These are phyloP conservation scores for Clarias fuscus DNA, from an alignment of 2,797 vertebrate genomes.

Conservation along the genomic window DNA sequence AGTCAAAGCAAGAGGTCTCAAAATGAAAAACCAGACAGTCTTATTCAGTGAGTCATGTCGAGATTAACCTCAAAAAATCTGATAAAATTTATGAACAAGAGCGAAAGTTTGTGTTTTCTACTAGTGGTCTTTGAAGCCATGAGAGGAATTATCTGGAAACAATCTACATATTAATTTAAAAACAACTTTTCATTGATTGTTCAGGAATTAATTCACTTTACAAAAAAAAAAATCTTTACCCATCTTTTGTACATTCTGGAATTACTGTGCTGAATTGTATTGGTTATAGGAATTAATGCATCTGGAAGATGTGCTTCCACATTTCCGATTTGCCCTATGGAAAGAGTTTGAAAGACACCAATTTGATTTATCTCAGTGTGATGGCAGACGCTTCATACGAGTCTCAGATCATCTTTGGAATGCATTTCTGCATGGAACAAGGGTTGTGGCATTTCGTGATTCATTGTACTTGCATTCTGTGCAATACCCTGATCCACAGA, in stretches of 20 bases:
- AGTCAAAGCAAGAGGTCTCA: slow-evolving; percentile 9
- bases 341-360: too few relatives aligned
- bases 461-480: not conserved
- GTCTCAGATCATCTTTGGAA: too few relatives aligned
- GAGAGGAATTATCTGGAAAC: not conserved
- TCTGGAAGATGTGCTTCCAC: not conserved
- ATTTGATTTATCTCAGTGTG: too few relatives aligned
- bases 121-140: not conserved
- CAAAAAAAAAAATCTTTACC: not conserved
- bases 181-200: not conserved
- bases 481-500: not conserved
- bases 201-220: too few relatives aligned
- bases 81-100: slow-evolving; percentile 20
- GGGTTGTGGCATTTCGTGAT: too few relatives aligned
- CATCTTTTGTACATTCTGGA: not conserved
- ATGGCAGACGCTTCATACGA: too few relatives aligned
- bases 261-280: too few relatives aligned
- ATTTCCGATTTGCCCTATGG: too few relatives aligned
- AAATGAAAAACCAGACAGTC: not conserved
- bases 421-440: too few relatives aligned
- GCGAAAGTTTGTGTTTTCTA: not conserved
- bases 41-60: slow-evolving; percentile 3
- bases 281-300: not conserved
- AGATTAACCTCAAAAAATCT: not conserved
- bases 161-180: not conserved